phyloP scores from a whole-genome alignment of 2,113 vertebrate species.

The Pseudonaja textilis region DNA sequence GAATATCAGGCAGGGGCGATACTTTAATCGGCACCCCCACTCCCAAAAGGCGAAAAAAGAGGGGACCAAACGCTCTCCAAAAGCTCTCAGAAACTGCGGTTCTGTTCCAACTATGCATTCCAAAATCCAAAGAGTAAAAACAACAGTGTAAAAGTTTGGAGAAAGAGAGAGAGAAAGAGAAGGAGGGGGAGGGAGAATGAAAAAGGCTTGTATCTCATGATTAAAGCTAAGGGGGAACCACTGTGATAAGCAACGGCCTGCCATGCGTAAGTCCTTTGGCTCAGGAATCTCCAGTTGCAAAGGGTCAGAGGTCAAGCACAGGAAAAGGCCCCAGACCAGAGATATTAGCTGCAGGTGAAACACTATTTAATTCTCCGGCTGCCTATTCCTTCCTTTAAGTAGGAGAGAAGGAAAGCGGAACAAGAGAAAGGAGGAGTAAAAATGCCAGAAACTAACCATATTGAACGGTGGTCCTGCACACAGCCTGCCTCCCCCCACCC shows the following conservation, averaged over 20 bases:
- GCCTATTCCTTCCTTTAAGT: background rate
- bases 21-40: slow-evolving; percentile 77
- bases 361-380: background rate
- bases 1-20: slow-evolving; percentile 79
- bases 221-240: background rate
- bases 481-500: background rate
- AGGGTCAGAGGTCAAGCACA: background rate
- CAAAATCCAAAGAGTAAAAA: background rate
- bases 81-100: slow-evolving; percentile 31
- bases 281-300: background rate
- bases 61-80: slow-evolving; percentile 23
- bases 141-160: background rate
- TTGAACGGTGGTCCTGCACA: background rate
- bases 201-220: background rate
- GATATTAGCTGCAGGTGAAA: background rate
- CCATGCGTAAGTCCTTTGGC: background rate
- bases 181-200: no score
- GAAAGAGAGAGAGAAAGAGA: no score
- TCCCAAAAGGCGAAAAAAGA: slow-evolving; percentile 53
- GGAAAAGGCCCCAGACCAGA: background rate
- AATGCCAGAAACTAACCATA: background rate
- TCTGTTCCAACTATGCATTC: no score
- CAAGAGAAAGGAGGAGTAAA: background rate
- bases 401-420: background rate
- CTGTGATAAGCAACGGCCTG: background rate